These are phyloP conservation scores for Ectropis grisescens DNA, from an alignment of 1,140 invertebrate genomes.

Conservation along the genomic window DNA sequence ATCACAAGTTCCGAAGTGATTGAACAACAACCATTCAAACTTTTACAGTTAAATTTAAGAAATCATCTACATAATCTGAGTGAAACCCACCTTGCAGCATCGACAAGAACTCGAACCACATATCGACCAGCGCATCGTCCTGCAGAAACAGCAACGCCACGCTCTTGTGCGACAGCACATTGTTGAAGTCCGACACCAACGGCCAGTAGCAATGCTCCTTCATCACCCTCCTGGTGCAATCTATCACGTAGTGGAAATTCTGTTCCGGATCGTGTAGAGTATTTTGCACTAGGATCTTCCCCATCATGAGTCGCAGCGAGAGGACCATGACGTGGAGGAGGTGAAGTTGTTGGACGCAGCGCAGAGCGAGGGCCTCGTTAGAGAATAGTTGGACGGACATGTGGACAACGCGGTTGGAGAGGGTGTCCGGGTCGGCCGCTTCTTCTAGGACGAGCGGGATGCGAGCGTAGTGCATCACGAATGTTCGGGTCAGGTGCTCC, in stretches of 20 bases:
- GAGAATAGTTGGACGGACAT: conserved; percentile 97
- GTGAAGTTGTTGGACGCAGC: conserved; percentile 92
- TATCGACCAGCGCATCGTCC: conserved; percentile 87
- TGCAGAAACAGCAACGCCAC: conserved; percentile 92
- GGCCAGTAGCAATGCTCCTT: conserved; percentile 99
- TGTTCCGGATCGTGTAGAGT: conserved; percentile 85
- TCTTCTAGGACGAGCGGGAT: conserved; percentile 92
- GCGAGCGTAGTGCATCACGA: conserved; percentile 95
- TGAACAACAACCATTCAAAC: no score
- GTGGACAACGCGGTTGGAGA: conserved; percentile 96
- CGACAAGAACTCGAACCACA: conserved; percentile 95
- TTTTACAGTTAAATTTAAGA: no score
- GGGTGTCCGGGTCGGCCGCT: conserved; percentile 87
- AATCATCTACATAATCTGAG: no score
- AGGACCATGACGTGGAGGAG: conserved; percentile 95
- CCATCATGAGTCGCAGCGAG: conserved; percentile 94
- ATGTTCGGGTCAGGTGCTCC: conserved; percentile 93
- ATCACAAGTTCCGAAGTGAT: no score
- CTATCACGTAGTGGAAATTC: conserved; percentile 93
- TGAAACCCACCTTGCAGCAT: conserved; percentile 93
- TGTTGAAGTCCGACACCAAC: conserved; percentile 96
- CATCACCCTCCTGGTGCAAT: conserved; percentile 92
- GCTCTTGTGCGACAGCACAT: conserved; percentile 93
- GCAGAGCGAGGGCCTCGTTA: conserved; percentile 90
- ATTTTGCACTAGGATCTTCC: conserved; percentile 88